phyloP scores from a whole-genome alignment of 2,113 vertebrate genomes.

The Menura novaehollandiae region DNA sequence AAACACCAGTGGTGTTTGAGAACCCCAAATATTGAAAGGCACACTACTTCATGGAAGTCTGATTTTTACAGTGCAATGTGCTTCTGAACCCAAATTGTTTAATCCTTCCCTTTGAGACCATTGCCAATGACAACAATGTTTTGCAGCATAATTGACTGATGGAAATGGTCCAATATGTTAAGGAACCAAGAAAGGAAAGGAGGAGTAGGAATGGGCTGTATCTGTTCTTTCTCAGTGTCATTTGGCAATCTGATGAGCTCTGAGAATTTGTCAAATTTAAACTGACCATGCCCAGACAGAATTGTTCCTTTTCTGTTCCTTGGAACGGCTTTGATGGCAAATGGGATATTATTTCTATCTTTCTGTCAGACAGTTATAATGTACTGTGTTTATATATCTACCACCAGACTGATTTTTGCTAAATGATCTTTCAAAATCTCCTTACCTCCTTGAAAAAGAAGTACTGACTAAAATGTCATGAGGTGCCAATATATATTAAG shows the following conservation, averaged over 20 bases:
- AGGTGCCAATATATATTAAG: conserved; percentile 51
- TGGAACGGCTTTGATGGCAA: neutral
- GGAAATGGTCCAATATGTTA: neutral
- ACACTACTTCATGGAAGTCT: neutral
- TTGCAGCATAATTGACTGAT: conserved; percentile 3
- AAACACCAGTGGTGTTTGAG: neutral
- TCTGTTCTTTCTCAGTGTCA: conserved; percentile 52
- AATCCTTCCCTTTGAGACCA: neutral
- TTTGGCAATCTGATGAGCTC: conserved; percentile 32
- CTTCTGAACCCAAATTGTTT: conserved; percentile 41
- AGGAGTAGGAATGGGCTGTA: neutral
- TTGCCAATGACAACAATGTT: conserved; percentile 20
- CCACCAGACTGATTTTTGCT: neutral
- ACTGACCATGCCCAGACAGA: neutral
- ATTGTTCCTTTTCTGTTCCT: conserved; percentile 4
- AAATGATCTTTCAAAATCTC: conserved; percentile 29
- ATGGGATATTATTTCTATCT: conserved; percentile 37
- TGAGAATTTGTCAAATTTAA: conserved; percentile 44
- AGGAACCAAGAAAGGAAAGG: neutral
- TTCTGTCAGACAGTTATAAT: conserved; percentile 16
- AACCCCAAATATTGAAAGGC: neutral
- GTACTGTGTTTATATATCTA: conserved; percentile 29
- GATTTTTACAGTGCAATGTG: neutral
- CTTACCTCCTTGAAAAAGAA: conserved; percentile 41
- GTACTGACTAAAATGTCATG: conserved; percentile 25